Evolutionary conservation across 2,888 invertebrate species (phyloP).

Genomic region (Agrotis segetum): DNA sequence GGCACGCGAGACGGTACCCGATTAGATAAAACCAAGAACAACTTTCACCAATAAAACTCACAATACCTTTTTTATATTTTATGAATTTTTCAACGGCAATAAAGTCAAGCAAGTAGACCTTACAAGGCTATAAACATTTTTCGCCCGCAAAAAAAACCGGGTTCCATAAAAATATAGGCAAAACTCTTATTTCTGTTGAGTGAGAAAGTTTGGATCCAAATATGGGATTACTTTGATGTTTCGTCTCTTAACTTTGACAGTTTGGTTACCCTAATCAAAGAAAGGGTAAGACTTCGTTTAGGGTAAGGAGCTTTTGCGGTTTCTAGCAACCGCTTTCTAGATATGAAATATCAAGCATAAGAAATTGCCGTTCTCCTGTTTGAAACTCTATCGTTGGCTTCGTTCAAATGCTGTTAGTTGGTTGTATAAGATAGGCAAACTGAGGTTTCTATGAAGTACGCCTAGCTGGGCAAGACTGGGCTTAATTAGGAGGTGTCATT

Average conservation of each 20-base stretch:
- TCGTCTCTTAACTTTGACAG: constrained; percentile 61
- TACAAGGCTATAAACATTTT: constrained; percentile 54
- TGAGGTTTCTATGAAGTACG: too few relatives aligned
- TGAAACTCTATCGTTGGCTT: too few relatives aligned
- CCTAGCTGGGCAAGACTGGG: not conserved
- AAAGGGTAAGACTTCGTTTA: constrained; percentile 14
- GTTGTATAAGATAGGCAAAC: too few relatives aligned
- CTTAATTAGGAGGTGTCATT: not conserved
- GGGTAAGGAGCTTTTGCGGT: not conserved
- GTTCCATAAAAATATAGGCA: constrained; percentile 50
- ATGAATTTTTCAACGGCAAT: constrained; percentile 58
- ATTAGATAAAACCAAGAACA: constrained; percentile 51
- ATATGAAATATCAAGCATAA: not conserved
- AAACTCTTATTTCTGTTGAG: constrained; percentile 50
- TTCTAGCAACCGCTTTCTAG: too few relatives aligned
- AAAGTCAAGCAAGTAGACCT: constrained; percentile 46
- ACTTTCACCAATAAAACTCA: constrained; percentile 48
- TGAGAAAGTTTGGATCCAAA: constrained; percentile 48
- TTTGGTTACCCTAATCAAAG: constrained; percentile 64
- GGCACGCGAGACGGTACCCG: constrained; percentile 27
- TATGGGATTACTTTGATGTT: constrained; percentile 55
- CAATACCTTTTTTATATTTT: constrained; percentile 53
- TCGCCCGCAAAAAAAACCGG: constrained; percentile 40
- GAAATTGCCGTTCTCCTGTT: not conserved
- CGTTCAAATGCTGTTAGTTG: too few relatives aligned